Evolutionary conservation across 2,797 vertebrate genomes (phyloP).

Genomic region (Hylomyscus alleni): DNA sequence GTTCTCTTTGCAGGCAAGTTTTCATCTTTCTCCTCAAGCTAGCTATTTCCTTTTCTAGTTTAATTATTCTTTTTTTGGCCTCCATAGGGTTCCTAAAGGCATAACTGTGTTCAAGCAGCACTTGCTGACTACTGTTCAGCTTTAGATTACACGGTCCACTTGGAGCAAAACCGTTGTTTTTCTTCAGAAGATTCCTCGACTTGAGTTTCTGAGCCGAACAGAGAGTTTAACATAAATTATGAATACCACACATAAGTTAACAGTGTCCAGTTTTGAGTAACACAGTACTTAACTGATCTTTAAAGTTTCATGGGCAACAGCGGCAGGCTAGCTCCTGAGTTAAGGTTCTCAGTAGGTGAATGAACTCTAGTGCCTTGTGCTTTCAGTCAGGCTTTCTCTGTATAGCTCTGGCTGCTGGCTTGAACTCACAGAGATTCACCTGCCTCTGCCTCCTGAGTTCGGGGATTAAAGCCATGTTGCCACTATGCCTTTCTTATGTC

Average conservation of each 20-base stretch:
- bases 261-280: slow-evolving; percentile 63
- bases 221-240: slow-evolving; percentile 76
- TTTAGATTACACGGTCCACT: slow-evolving; percentile 72
- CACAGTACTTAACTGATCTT: slow-evolving; percentile 39
- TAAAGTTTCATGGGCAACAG: slow-evolving; percentile 40
- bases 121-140: slow-evolving; percentile 79
- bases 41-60: slow-evolving; percentile 81
- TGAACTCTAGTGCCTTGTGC: slow-evolving; percentile 13
- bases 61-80: slow-evolving; percentile 84
- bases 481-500: neutral
- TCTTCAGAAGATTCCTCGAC: slow-evolving; percentile 83
- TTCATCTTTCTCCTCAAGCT: slow-evolving; percentile 83
- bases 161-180: slow-evolving; percentile 74
- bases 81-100: slow-evolving; percentile 81
- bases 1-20: slow-evolving; percentile 82
- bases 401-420: neutral
- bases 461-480: neutral
- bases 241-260: slow-evolving; percentile 61
- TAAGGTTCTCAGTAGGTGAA: slow-evolving; percentile 52
- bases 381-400: neutral
- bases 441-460: neutral
- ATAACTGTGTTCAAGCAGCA: slow-evolving; percentile 82
- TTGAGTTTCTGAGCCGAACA: slow-evolving; percentile 77
- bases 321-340: slow-evolving; percentile 25
- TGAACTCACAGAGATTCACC: neutral